A percentile compares a stretch with the other conserved stretches of the same genome.
Evolutionary conservation across 2,888 invertebrate genomes (phyloP).

Genomic region (Ochropacha duplaris): DNA sequence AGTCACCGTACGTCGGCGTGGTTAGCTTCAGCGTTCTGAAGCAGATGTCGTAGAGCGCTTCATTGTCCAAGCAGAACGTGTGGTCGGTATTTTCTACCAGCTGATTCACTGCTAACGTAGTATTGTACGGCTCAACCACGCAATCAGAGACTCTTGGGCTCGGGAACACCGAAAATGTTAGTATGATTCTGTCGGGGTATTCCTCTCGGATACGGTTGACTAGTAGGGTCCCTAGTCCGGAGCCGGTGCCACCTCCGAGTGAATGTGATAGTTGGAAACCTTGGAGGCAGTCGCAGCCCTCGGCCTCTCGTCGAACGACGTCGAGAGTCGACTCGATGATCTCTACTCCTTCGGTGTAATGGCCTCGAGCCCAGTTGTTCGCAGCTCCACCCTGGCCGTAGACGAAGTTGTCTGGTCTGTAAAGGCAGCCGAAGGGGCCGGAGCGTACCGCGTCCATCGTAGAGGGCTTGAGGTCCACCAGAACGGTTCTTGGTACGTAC

Average conservation of each 20-base stretch:
- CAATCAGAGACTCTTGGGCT: conserved; percentile 90
- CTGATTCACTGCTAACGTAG: conserved; percentile 92
- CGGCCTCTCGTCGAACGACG: conserved; percentile 91
- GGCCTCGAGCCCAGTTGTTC: conserved; percentile 85
- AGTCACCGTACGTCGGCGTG: conserved; percentile 90
- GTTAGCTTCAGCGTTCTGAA: conserved; percentile 89
- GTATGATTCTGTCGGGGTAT: conserved; percentile 94
- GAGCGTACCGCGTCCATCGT: conserved; percentile 94
- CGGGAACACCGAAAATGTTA: conserved; percentile 91
- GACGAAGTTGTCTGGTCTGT: conserved; percentile 95
- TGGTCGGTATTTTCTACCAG: conserved; percentile 89
- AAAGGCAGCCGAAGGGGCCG: conserved; percentile 92
- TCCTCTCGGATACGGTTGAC: conserved; percentile 94
- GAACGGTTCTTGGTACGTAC: conserved; percentile 71
- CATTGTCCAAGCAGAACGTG: conserved; percentile 89
- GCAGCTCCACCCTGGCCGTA: conserved; percentile 84
- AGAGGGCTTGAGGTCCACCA: conserved; percentile 69
- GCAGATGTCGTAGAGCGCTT: conserved; percentile 88
- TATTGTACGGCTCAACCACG: conserved; percentile 89
- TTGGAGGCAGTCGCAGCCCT: conserved; percentile 95
- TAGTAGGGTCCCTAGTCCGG: conserved; percentile 84
- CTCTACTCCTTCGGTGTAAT: conserved; percentile 96
- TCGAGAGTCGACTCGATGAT: conserved; percentile 91
- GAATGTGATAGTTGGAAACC: conserved; percentile 94
- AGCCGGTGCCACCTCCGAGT: conserved; percentile 77